Evolutionary conservation across 2,113 vertebrate species (phyloP).

Genomic region (Thermophis baileyi): DNA sequence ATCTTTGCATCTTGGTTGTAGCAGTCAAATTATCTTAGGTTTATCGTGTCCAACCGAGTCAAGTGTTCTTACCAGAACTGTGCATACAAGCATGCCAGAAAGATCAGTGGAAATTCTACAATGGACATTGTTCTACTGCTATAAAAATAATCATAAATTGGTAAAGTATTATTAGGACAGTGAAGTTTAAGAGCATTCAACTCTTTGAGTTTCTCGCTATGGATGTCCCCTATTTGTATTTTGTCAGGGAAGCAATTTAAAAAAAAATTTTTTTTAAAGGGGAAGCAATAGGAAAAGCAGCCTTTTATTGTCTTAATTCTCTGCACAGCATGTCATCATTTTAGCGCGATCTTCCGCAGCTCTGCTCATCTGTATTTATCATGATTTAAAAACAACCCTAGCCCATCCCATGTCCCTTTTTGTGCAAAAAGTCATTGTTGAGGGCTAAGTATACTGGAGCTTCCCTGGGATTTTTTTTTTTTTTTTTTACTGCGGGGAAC

Average conservation of each 20-base stretch:
- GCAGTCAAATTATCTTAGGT: neutral
- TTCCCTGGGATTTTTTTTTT: conserved; percentile 56
- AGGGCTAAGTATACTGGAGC: conserved; percentile 40
- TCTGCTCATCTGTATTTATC: neutral
- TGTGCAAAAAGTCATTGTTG: conserved; percentile 30
- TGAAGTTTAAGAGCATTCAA: conserved; percentile 38
- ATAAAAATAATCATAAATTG: conserved; percentile 45
- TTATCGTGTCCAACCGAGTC: neutral
- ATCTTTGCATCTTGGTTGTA: neutral
- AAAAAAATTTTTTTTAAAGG: conserved; percentile 17
- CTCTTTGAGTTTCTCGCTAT: conserved; percentile 31
- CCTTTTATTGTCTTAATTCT: conserved; percentile 20
- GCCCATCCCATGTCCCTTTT: conserved; percentile 21
- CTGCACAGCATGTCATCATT: conserved; percentile 5
- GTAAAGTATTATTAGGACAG: conserved; percentile 26
- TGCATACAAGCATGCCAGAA: neutral
- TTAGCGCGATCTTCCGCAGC: fast-evolving
- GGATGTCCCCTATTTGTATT: conserved; percentile 18
- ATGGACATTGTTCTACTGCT: conserved; percentile 36
- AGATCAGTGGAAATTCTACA: neutral
- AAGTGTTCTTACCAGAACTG: neutral
- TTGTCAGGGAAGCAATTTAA: conserved; percentile 21
- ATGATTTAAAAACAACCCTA: neutral
- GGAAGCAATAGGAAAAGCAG: conserved; percentile 10
- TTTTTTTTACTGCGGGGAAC: conserved; percentile 83